phyloP scores from a whole-genome alignment of 2,113 vertebrate genomes.

The Syrmaticus mikado region DNA sequence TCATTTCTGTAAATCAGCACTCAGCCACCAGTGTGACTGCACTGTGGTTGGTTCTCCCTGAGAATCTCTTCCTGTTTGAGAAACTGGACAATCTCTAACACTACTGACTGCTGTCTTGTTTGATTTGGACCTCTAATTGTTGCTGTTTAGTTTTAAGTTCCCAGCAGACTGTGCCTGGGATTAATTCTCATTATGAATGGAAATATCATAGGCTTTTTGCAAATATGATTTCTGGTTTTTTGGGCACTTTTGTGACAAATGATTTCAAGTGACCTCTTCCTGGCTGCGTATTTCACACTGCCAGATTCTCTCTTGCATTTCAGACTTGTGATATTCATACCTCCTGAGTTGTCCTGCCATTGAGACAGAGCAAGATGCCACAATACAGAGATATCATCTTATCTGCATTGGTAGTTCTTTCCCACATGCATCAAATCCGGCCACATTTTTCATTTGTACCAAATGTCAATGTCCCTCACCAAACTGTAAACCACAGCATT shows the following conservation, averaged over 20 bases:
- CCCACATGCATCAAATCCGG: neutral
- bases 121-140: neutral
- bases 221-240: neutral
- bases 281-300: neutral
- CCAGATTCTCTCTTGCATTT: neutral
- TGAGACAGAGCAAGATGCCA: conserved; percentile 3
- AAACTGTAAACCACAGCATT: neutral
- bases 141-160: neutral
- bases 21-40: neutral
- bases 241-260: neutral
- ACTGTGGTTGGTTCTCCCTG: neutral
- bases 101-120: neutral
- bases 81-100: neutral
- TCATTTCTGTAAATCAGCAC: neutral
- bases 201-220: neutral
- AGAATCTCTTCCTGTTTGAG: neutral
- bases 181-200: neutral
- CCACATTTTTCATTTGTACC: neutral
- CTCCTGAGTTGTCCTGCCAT: neutral
- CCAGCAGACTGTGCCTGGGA: neutral
- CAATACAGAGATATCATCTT: neutral
- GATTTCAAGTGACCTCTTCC: neutral
- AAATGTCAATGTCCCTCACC: neutral
- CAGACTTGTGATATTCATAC: neutral
- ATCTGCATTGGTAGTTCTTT: neutral